Evolutionary conservation across 1,140 invertebrate genomes (phyloP).

Genomic region (Drosophila lowei): DNA sequence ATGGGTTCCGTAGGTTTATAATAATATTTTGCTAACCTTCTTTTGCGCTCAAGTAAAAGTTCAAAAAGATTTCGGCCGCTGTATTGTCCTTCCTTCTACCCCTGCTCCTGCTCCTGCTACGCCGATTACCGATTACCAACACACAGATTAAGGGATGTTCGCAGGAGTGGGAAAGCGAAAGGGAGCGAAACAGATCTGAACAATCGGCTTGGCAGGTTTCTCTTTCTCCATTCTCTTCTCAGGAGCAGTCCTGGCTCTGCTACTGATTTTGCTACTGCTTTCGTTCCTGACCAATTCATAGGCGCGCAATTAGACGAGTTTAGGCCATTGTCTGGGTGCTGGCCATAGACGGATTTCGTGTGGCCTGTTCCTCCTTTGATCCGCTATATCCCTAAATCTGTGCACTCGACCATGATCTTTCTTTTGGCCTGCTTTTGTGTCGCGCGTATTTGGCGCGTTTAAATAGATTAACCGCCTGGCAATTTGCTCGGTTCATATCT

Average conservation of each 20-base stretch:
- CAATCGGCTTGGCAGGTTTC: conserved; percentile 11
- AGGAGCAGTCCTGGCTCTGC: conserved; percentile 14
- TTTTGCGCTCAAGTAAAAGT: conserved; percentile 75
- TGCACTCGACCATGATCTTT: conserved; percentile 66
- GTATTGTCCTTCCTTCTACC: conserved; percentile 41
- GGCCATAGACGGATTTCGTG: conserved; percentile 61
- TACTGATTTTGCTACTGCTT: conserved; percentile 4
- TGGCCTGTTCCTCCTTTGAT: conserved; percentile 56
- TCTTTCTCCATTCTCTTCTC: conserved; percentile 9
- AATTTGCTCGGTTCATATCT: conserved; percentile 75
- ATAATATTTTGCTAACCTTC: conserved; percentile 83
- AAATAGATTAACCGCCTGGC: conserved; percentile 83
- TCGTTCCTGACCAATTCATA: conserved; percentile 40
- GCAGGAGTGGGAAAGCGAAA: background rate
- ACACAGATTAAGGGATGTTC: conserved; percentile 83
- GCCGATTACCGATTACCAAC: conserved; percentile 75
- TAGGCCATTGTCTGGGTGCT: conserved; percentile 59
- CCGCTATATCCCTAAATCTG: conserved; percentile 79
- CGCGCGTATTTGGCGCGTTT: conserved; percentile 81
- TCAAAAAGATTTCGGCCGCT: conserved; percentile 80
- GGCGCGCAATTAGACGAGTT: conserved; percentile 79
- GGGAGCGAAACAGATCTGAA: too few species aligned
- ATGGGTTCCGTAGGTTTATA: conserved; percentile 71
- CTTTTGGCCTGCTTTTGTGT: conserved; percentile 52
- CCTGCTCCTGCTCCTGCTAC: conserved; percentile 30